Evolutionary conservation across 2,888 invertebrate species (phyloP).

Genomic region (Habrosyne pyritoides): DNA sequence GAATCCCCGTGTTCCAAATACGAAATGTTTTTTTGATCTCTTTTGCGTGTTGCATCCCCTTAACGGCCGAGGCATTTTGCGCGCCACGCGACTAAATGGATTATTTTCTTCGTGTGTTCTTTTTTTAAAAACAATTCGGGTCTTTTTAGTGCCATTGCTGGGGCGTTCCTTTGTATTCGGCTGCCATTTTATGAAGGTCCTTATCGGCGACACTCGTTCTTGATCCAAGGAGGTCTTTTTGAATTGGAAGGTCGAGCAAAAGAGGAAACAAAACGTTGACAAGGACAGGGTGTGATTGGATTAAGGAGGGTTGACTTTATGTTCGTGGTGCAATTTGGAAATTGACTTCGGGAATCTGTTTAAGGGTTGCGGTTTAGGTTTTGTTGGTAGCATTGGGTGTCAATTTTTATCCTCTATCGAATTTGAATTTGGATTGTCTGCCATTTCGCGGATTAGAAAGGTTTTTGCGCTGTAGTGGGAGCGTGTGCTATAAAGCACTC

Average conservation of each 20-base stretch:
- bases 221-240: constrained; percentile 42
- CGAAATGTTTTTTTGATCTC: constrained; percentile 76
- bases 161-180: constrained; percentile 51
- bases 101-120: constrained; percentile 80
- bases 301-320: constrained; percentile 82
- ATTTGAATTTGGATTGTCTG: constrained; percentile 46
- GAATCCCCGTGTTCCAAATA: constrained; percentile 67
- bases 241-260: constrained; percentile 55
- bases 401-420: constrained; percentile 63
- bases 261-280: constrained; percentile 81
- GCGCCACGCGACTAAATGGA: constrained; percentile 81
- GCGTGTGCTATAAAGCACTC: constrained; percentile 1
- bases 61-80: constrained; percentile 71
- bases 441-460: constrained; percentile 54
- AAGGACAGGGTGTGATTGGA: constrained; percentile 80
- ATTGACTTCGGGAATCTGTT: constrained; percentile 81
- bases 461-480: constrained; percentile 18
- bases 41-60: constrained; percentile 70
- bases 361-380: constrained; percentile 64
- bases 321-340: constrained; percentile 78
- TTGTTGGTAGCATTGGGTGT: constrained; percentile 65
- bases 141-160: constrained; percentile 45
- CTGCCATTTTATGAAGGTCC: constrained; percentile 51
- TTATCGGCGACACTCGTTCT: constrained; percentile 22
- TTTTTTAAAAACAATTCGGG: constrained; percentile 69